Base-by-base conservation (phyloP, 1,140 invertebrate genomes). In the Antheraea pernyi region DNA sequence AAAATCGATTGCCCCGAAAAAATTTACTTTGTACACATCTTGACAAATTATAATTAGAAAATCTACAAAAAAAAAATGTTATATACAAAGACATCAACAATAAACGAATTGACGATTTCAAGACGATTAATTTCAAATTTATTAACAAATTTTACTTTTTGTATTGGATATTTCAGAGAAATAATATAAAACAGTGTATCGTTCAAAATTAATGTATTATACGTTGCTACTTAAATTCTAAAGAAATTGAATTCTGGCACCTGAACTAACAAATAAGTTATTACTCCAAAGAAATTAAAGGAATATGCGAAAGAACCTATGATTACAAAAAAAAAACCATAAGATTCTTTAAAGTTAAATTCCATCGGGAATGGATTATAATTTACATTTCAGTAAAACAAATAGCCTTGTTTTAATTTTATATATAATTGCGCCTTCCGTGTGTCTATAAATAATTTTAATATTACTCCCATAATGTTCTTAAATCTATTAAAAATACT, bases 401-500 rank as follows among this genome's bases (percentile, higher is more conserved):
- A 82, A 84, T 81, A 68, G 46, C 46, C 63, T 76, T 66, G 72
- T 72, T 83, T 81, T 76, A 69, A 76, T 78, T 83, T 80, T 65
- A 72, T 53, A 81, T 71, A 69, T 82, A 88, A 83, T 83, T 84
- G 82, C 81, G 83, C 80, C 73, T 80, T 71, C 76, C 67, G 69
- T 80, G 75, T 78, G 69, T 82, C 76, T 82, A 84, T 87, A 90
- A 85, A 87, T 88, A 86, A 86, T 82, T 86, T 87, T 76, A 79
- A 82, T 83, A 80, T 77, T 73, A 84, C 74, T 82, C 81, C 76
- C 79, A 72, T 79, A 83, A 81, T 84, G 83, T 82, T 81, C 87
- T 88, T 91, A 89, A 79, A 81, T 83, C 85, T 89, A 89, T 85
- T 53, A 87, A 91, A 91, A 91, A 91, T 91, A 89, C 89, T 91